Base-by-base conservation (phyloP, 2,888 invertebrate genomes). In the Hirudinaria manillensis region DNA sequence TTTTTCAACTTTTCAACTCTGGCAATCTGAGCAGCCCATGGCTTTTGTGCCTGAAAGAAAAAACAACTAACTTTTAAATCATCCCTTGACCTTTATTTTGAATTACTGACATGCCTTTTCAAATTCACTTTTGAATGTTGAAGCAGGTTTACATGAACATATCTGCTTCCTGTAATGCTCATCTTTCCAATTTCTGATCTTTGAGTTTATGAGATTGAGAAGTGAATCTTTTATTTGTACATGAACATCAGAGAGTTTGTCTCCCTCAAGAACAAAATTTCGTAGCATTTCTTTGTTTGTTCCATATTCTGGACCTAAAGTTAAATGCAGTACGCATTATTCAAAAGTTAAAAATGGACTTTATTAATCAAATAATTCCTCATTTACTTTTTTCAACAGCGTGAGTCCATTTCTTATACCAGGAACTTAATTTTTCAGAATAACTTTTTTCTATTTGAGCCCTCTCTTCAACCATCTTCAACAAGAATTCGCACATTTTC, bases 271-370 rank as follows among this genome's bases (percentile, higher is more conserved):
- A 24, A 76, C 45, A 53, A 61, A 67, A 21, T 67, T 66, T 65
- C 74, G 74, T 70, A 72, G 45, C 70, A 73, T 72, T n/a, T 72
- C 76, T 68, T 74, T 68, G 21, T 65, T 76, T 10, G 74, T 38
- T 27, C 76, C 76, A 56, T 76, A 76, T 32, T 74, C 76, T 27
- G 76, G 70, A 51, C 74, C 76, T 76, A 27, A 34, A 45, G 6
- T 34, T 45, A 29, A 61, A 19, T 19, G 2, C n/a, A 4, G 24
- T 27, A 3, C 61, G 13, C 24, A 56, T 7, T 56, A 27, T 61
- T 19, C n/a, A 61, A 53, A 24, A 27, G 2, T 61, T 61, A 7
- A 16, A 61, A 61, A n/a, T 29, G 29, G 21, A 16, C 21, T 53
- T 53, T 53, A 53, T 16, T 21, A 16, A 53, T 27, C 61, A 61